Conservation (phyloP, 2,888 invertebrate species). For the Volucella inanis region DNA sequence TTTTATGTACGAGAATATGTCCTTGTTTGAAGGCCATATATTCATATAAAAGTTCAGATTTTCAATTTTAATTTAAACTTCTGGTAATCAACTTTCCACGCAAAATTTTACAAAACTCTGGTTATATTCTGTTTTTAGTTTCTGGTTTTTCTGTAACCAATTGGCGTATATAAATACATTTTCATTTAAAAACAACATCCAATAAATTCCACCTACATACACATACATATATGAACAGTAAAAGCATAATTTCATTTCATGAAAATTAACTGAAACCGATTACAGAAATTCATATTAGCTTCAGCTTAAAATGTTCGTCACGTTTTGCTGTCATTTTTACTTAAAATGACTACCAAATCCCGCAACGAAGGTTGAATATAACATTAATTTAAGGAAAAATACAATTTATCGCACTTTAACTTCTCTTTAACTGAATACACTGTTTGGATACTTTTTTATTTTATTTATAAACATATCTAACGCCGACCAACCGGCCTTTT, state of each 20-base stretch:
- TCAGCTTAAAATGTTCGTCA: slow-evolving; percentile 63
- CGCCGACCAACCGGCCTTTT: slow-evolving; percentile 11
- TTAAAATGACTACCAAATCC: slow-evolving; percentile 39
- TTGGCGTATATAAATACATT: no score
- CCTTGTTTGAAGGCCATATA: no score
- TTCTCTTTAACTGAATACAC: slow-evolving; percentile 3
- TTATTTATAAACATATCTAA: slow-evolving; percentile 46
- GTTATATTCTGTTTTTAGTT: no score
- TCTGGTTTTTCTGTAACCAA: no score
- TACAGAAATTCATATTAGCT: slow-evolving; percentile 71
- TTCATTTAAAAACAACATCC: no score
- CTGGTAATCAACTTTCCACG: no score
- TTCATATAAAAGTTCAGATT: no score
- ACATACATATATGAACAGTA: slow-evolving; percentile 34
- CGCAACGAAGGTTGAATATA: slow-evolving; percentile 41
- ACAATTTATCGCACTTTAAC: slow-evolving; percentile 24
- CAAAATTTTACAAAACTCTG: no score
- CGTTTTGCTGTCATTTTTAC: slow-evolving; percentile 55
- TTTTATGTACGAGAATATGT: no score
- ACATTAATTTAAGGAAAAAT: slow-evolving; percentile 37
- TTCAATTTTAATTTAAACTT: no score
- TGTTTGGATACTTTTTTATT: slow-evolving; percentile 3
- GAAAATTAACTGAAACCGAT: slow-evolving; percentile 69
- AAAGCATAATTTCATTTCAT: slow-evolving; percentile 67
- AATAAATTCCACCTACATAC: no score